Evolutionary conservation across 2,888 invertebrate species (phyloP).

Genomic region (Acanthosoma haemorrhoidale): DNA sequence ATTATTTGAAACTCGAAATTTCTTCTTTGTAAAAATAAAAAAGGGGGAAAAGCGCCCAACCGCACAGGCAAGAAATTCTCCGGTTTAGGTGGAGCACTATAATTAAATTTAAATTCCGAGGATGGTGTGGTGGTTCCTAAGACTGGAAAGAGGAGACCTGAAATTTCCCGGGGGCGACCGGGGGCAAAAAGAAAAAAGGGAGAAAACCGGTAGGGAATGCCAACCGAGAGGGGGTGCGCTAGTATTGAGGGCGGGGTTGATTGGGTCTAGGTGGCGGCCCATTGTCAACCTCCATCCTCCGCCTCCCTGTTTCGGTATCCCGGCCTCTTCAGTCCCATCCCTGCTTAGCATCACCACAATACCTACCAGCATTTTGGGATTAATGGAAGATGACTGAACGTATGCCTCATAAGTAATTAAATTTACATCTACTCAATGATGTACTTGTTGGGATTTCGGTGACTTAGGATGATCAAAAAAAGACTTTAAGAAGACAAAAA

Average conservation of each 20-base stretch:
- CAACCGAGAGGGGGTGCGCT: neutral
- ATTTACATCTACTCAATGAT: too few species aligned
- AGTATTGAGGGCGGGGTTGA: neutral
- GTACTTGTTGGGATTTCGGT: too few species aligned
- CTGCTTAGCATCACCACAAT: too few species aligned
- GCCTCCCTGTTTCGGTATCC: neutral
- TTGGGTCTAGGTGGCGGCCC: conserved; percentile 5
- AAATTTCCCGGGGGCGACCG: neutral
- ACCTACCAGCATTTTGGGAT: too few species aligned
- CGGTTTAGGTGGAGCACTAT: neutral
- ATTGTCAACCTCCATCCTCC: neutral
- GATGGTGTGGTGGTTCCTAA: neutral
- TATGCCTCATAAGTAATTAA: too few species aligned
- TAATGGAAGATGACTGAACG: too few species aligned
- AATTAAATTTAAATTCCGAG: conserved; percentile 8
- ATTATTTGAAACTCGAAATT: too few species aligned
- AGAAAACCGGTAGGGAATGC: neutral
- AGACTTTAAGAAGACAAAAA: too few species aligned
- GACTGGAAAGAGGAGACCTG: neutral
- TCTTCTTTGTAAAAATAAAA: too few species aligned
- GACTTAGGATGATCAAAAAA: too few species aligned
- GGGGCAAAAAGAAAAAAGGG: neutral
- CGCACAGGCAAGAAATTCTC: neutral
- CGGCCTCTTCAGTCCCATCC: neutral
- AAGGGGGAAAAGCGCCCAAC: neutral